Conservation (phyloP, 2,888 invertebrate species). For the Stenolophus ochropezus region DNA sequence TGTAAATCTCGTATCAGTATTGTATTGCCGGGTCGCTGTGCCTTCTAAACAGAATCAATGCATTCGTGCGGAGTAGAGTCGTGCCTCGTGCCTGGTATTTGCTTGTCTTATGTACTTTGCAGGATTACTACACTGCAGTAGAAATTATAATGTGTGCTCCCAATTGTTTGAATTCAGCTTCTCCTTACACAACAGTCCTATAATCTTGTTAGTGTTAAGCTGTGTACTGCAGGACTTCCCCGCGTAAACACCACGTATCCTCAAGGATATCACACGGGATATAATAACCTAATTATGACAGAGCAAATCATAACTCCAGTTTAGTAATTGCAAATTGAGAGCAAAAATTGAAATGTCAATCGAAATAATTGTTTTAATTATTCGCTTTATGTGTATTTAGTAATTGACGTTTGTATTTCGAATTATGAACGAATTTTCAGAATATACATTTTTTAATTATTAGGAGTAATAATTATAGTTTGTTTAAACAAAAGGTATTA, state of each 20-base stretch:
- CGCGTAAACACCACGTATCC: not conserved
- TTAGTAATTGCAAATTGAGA: too few relatives aligned
- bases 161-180: not conserved
- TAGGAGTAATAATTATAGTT: too few relatives aligned
- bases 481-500: too few relatives aligned
- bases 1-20: not conserved
- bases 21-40: not conserved
- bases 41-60: not conserved
- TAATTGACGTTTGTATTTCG: too few relatives aligned
- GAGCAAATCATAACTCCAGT: too few relatives aligned
- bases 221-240: not conserved
- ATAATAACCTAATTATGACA: not conserved
- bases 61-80: not conserved
- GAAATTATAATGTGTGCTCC: not conserved
- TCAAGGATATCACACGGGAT: not conserved
- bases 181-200: not conserved
- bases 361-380: too few relatives aligned
- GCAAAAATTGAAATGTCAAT: too few relatives aligned
- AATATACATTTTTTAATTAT: too few relatives aligned
- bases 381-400: too few relatives aligned
- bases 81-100: constrained; percentile 8
- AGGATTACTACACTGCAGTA: not conserved
- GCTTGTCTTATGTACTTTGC: constrained; percentile 38
- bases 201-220: not conserved
- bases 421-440: too few relatives aligned